Evolutionary conservation across 2,113 vertebrate genomes (phyloP).

Genomic region (Chascanopsetta lugubris): DNA sequence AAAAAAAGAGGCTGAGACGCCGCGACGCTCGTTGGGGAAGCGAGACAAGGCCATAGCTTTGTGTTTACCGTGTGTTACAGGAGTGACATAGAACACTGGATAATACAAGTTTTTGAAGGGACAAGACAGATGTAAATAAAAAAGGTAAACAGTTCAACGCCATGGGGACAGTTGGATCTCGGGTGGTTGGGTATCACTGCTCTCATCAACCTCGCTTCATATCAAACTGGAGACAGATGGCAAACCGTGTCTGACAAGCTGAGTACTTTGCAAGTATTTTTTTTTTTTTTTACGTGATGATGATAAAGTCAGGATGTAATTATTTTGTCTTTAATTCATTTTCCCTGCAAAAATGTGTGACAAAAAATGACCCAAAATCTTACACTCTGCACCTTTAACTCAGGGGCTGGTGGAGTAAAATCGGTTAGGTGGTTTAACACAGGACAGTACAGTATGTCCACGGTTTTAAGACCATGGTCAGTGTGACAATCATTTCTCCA

Average conservation of each 20-base stretch:
- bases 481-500: no score
- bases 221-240: not conserved
- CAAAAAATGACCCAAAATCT: no score
- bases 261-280: not conserved
- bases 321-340: no score
- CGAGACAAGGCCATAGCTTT: not conserved
- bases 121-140: not conserved
- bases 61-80: not conserved
- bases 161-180: not conserved
- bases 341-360: no score
- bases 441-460: no score
- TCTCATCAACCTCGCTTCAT: not conserved
- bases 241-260: constrained; percentile 8
- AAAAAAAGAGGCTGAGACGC: not conserved
- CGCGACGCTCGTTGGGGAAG: not conserved
- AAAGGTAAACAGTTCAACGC: not conserved
- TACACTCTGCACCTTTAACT: not conserved
- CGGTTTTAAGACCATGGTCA: no score
- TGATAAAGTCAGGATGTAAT: no score
- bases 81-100: not conserved
- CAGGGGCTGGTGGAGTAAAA: no score
- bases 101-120: not conserved
- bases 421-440: no score
- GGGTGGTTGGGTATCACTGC: not conserved
- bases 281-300: no score